Evolutionary conservation across 2,113 vertebrate genomes (phyloP).

Genomic region (Suricata suricatta): DNA sequence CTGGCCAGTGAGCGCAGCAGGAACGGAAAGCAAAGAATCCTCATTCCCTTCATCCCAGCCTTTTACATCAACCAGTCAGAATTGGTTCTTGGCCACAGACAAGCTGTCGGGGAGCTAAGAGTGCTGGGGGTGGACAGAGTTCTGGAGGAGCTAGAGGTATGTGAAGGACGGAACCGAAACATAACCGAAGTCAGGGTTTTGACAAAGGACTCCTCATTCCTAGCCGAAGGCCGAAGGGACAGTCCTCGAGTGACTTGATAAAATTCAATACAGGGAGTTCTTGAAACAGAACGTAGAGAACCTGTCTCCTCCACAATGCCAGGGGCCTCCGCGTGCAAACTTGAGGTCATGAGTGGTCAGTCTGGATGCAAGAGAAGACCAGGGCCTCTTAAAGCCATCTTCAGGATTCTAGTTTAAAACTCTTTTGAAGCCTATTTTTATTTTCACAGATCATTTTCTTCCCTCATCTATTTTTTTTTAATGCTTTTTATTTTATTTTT

Average conservation of each 20-base stretch:
- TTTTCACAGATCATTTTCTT: slow-evolving; percentile 1
- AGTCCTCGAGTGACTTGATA: background rate
- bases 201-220: background rate
- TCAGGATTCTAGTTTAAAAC: background rate
- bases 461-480: background rate
- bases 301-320: background rate
- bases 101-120: slow-evolving; percentile 52
- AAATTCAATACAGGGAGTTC: background rate
- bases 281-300: background rate
- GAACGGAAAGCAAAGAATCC: slow-evolving; percentile 63
- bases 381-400: background rate
- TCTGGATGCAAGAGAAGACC: background rate
- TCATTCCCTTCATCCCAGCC: slow-evolving; percentile 81
- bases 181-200: background rate
- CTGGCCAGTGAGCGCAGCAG: slow-evolving; percentile 48
- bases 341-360: background rate
- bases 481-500: too few relatives aligned
- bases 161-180: background rate
- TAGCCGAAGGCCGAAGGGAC: background rate
- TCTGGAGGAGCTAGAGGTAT: slow-evolving; percentile 78
- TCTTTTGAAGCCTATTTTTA: background rate
- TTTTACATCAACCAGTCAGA: slow-evolving; percentile 81
- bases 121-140: slow-evolving; percentile 77
- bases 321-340: background rate
- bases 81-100: slow-evolving; percentile 67